Evolutionary conservation across 1,140 invertebrate genomes (phyloP).

Genomic region (Colletes latitarsis): DNA sequence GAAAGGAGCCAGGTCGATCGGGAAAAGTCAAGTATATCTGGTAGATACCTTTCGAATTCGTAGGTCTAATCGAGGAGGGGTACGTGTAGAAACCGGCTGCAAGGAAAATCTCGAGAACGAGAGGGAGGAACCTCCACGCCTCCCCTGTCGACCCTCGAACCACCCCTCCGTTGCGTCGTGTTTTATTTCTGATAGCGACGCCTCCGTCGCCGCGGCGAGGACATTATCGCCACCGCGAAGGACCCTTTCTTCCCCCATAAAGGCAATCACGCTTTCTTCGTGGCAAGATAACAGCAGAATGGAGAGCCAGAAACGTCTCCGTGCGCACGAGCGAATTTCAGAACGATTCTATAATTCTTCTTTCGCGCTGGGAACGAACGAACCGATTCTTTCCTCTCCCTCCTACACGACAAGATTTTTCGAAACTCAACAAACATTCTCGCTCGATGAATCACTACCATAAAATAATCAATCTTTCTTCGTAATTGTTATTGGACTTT

Average conservation of each 20-base stretch:
- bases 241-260: slow-evolving; percentile 81
- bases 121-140: slow-evolving; percentile 31
- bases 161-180: slow-evolving; percentile 61
- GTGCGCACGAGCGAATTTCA: slow-evolving; percentile 46
- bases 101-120: slow-evolving; percentile 42
- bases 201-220: slow-evolving; percentile 68
- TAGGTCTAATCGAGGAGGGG: slow-evolving; percentile 50
- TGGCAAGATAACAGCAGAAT: slow-evolving; percentile 78
- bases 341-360: slow-evolving; percentile 38
- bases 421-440: neutral
- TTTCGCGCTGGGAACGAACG: neutral
- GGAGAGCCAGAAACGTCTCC: slow-evolving; percentile 67
- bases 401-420: too few relatives aligned
- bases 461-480: too few relatives aligned
- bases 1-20: neutral
- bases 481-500: too few relatives aligned
- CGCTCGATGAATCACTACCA: too few relatives aligned
- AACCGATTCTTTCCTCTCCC: neutral
- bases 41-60: slow-evolving; percentile 19
- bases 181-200: slow-evolving; percentile 81
- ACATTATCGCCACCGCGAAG: slow-evolving; percentile 80
- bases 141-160: slow-evolving; percentile 34
- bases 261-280: slow-evolving; percentile 80
- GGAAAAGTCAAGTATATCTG: neutral
- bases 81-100: slow-evolving; percentile 1